Percentiles rank a stretch among this genome's conserved stretches.
phyloP scores from a whole-genome alignment of 2,797 vertebrate species.

The Lemur catta region DNA sequence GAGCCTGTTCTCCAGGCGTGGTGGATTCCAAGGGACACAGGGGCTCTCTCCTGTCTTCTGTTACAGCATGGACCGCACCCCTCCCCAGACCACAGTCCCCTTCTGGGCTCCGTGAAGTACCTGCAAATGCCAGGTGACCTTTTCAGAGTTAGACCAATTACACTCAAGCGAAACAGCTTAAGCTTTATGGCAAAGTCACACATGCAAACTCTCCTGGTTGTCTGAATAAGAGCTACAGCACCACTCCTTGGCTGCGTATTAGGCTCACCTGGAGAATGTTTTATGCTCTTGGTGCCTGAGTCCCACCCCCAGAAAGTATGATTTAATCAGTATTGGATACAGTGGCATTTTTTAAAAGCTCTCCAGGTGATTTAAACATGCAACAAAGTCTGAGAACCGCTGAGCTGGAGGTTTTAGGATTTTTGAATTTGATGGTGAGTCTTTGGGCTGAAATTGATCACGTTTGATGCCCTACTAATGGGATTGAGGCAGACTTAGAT shows the following conservation, averaged over 20 bases:
- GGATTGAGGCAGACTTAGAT: neutral
- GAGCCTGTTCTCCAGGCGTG: neutral
- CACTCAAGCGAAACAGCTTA: neutral
- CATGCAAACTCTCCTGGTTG: neutral
- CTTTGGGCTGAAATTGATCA: neutral
- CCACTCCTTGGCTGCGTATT: rapidly evolving
- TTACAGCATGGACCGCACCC: neutral
- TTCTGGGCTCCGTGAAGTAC: neutral
- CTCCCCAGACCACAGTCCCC: neutral
- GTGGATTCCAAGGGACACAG: neutral
- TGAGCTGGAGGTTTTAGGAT: neutral
- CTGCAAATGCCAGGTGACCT: constrained; percentile 54
- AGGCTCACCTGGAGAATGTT: neutral
- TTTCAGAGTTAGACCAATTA: constrained; percentile 52
- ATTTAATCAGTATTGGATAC: neutral
- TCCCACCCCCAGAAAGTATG: neutral
- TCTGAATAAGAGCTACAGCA: neutral
- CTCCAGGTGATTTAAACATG: neutral
- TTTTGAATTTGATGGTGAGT: neutral
- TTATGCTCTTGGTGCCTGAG: neutral
- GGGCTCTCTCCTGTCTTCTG: neutral
- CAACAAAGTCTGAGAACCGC: neutral
- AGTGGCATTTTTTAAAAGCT: neutral
- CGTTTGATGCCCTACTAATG: neutral
- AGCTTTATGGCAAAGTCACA: neutral